A percentile compares a stretch with the other conserved stretches of the same genome.
These are phyloP conservation scores for Molorchus minor DNA, from an alignment of 2,888 invertebrate genomes.

Conservation along the genomic window DNA sequence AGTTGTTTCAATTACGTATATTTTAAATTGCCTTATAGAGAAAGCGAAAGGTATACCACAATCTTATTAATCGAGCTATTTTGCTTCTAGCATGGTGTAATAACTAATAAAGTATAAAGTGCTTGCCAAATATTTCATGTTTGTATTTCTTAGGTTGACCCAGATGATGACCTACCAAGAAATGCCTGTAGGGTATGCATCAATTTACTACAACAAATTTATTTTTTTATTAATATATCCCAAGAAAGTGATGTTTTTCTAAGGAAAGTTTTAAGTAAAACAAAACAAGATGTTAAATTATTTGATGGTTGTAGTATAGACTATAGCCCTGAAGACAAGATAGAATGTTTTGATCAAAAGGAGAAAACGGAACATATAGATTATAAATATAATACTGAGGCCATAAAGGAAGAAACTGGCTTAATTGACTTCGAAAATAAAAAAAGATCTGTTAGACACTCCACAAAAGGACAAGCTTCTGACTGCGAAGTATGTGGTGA, in stretches of 20 bases:
- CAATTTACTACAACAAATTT: constrained; percentile 27
- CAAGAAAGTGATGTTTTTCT: constrained; percentile 33
- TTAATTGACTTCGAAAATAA: background rate
- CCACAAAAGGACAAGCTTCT: constrained; percentile 7
- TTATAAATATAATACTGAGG: constrained; percentile 11
- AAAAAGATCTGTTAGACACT: constrained; percentile 3
- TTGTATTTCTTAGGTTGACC: constrained; percentile 33
- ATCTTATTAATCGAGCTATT: too few species aligned
- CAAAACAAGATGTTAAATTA: too few species aligned
- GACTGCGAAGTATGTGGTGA: constrained; percentile 17
- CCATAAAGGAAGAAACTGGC: background rate
- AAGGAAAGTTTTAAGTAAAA: constrained; percentile 22
- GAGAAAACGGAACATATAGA: background rate
- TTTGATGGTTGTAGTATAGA: too few species aligned
- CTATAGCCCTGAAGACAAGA: too few species aligned
- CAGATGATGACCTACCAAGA: constrained; percentile 33
- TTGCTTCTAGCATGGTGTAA: too few species aligned
- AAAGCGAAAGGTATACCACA: background rate
- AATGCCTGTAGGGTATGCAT: constrained; percentile 34
- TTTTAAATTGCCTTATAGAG: background rate
- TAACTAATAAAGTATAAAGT: too few species aligned
- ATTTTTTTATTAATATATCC: constrained; percentile 28
- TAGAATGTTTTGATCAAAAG: background rate
- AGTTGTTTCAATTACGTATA: background rate
- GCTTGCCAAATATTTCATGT: too few species aligned